phyloP scores from a whole-genome alignment of 2,113 vertebrate species.

The Myotis lucifugus region DNA sequence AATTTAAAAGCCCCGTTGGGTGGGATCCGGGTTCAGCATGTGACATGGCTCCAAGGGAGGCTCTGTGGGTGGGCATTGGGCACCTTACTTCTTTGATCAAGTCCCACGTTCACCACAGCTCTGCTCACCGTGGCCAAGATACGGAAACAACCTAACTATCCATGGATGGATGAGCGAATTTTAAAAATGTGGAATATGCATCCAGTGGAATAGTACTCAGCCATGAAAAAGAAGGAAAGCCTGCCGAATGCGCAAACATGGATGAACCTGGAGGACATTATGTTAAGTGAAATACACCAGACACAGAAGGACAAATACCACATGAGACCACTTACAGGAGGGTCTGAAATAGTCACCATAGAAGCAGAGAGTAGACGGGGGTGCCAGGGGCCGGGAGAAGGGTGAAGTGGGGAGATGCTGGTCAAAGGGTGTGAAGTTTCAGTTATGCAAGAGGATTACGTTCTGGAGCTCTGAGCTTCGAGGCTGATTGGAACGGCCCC shows the following conservation, averaged over 20 bases:
- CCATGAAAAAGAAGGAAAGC: neutral
- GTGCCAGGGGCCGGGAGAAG: neutral
- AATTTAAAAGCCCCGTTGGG: neutral
- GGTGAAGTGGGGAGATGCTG: neutral
- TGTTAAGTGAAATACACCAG: neutral
- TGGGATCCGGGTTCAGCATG: neutral
- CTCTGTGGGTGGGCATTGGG: too few relatives aligned
- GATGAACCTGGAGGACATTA: neutral
- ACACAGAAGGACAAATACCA: neutral
- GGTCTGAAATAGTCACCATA: too few relatives aligned
- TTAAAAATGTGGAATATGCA: neutral
- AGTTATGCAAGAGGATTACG: too few relatives aligned
- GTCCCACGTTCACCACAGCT: neutral
- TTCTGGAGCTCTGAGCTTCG: neutral
- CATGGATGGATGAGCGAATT: neutral
- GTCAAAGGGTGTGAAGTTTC: neutral
- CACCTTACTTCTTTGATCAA: neutral
- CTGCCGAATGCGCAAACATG: too few relatives aligned
- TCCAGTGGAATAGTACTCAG: neutral
- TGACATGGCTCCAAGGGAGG: neutral
- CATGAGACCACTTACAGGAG: neutral
- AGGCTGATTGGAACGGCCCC: neutral
- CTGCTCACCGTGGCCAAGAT: neutral
- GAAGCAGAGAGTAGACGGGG: neutral
- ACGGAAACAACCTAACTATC: neutral